Evolutionary conservation across 2,113 vertebrate species (phyloP).

Genomic region (Patagioenas fasciata): DNA sequence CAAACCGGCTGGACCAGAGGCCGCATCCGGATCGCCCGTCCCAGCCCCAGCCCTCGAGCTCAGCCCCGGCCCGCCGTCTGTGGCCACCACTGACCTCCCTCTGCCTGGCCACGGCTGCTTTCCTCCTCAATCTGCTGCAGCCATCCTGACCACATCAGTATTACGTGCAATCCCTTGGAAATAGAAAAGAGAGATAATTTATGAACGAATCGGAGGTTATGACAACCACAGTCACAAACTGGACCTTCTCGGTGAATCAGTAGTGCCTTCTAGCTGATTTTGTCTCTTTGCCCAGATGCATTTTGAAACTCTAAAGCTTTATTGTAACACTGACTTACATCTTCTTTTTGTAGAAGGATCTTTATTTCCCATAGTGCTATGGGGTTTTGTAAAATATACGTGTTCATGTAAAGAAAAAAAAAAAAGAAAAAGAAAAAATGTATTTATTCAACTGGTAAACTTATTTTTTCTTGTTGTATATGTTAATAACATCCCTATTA

Average conservation of each 20-base stretch:
- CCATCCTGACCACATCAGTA: slow-evolving; percentile 82
- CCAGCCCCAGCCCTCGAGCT: slow-evolving; percentile 38
- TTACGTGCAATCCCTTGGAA: slow-evolving; percentile 39
- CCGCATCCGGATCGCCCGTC: background rate
- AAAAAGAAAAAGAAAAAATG: slow-evolving; percentile 86
- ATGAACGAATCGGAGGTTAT: slow-evolving; percentile 36
- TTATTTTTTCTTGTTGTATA: slow-evolving; percentile 86
- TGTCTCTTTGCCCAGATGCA: slow-evolving; percentile 68
- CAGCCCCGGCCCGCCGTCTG: background rate
- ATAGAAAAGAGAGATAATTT: slow-evolving; percentile 48
- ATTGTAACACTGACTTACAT: slow-evolving; percentile 81
- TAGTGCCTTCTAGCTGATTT: slow-evolving; percentile 69
- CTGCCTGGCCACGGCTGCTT: slow-evolving; percentile 59
- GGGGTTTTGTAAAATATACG: slow-evolving; percentile 88
- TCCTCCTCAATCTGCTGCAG: slow-evolving; percentile 73
- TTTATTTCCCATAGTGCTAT: slow-evolving; percentile 90
- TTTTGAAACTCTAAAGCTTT: slow-evolving; percentile 80
- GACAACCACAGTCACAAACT: slow-evolving; percentile 41
- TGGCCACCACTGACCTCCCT: slow-evolving; percentile 48
- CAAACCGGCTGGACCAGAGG: slow-evolving; percentile 71
- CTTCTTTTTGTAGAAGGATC: slow-evolving; percentile 90
- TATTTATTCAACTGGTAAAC: slow-evolving; percentile 98
- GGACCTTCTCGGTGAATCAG: slow-evolving; percentile 56
- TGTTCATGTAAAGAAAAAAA: slow-evolving; percentile 87
- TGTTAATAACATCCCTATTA: slow-evolving; percentile 74